Base-by-base conservation (phyloP, 2,888 invertebrate genomes). In the Hemaris fuciformis region DNA sequence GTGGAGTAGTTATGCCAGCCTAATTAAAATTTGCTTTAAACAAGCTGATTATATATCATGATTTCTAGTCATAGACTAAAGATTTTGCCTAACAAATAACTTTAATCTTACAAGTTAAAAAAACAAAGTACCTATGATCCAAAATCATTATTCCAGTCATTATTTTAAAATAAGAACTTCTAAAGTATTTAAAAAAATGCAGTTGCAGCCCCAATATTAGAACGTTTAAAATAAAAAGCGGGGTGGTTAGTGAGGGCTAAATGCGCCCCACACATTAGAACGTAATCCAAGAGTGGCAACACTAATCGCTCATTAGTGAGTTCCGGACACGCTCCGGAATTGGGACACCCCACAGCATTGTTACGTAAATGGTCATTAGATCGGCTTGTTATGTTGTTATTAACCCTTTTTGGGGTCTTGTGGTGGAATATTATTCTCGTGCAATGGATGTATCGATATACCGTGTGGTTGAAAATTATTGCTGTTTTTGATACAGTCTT, bases 281-380 rank as follows among this genome's bases (percentile, higher is more conserved):
- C 81, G 88, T 91, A 90, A 90, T 87, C 87, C 85, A 81, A 84
- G 87, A 88, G 87, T 89, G 87, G 89, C 84, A 89, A 89, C 88
- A 88, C 89, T 91, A 90, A 91, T 91, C 91, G 90, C 86, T 87
- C 89, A 87, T 91, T 91, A 91, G 80, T 79, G 77, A 79, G 87
- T 89, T 87, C 89, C 88, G 89, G 88, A 70, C 81, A 78, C 75
- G 73, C 76, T 63, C 56, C 61, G 23, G 48, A 60, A 53, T 53
- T 53, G 53, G 53, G 18, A 53, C 53, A 53, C 53, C 53, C 53
- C 27, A 38, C 13, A 13, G 23, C 46, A 53, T 53, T 45, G 45
- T 45, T 53, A 53, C 18, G 27, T 53, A 18, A 53, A 53, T 53
- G 53, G 53, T 53, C 53, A 53, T 53, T 53, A 53, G 27, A 53